Evolutionary conservation across 2,797 vertebrate genomes (phyloP).

Genomic region (Propithecus deckenii): DNA sequence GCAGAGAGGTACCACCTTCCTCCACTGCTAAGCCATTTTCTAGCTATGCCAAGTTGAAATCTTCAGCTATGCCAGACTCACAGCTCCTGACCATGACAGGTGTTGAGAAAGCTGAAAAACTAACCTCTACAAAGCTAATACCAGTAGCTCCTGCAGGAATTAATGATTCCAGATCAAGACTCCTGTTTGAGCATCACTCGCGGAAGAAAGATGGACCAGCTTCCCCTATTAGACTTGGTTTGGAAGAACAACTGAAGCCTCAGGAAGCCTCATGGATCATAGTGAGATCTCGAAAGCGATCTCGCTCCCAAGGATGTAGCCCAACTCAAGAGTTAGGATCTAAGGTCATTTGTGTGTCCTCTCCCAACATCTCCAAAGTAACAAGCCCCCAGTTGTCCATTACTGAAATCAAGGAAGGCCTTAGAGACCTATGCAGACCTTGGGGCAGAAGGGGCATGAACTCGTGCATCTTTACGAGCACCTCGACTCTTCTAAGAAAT

Average conservation of each 20-base stretch:
- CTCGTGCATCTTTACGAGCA: not conserved
- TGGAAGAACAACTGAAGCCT: constrained; percentile 64
- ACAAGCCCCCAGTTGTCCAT: constrained; percentile 19
- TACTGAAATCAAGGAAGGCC: not conserved
- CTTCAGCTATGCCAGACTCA: constrained; percentile 70
- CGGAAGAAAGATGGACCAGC: constrained; percentile 31
- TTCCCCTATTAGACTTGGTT: constrained; percentile 18
- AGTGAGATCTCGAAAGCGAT: constrained; percentile 55
- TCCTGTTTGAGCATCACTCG: constrained; percentile 40
- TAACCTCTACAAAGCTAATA: constrained; percentile 60
- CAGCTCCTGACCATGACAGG: constrained; percentile 49
- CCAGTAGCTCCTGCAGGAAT: constrained; percentile 6
- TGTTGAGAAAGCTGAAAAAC: constrained; percentile 52
- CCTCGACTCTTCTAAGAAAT: constrained; percentile 29
- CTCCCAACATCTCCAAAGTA: constrained; percentile 60
- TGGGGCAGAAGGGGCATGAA: not conserved
- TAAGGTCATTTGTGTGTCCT: constrained; percentile 63
- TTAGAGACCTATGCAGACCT: constrained; percentile 43
- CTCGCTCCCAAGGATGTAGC: constrained; percentile 69
- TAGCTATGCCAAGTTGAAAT: constrained; percentile 80
- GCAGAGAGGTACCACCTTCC: constrained; percentile 74
- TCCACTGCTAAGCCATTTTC: constrained; percentile 80
- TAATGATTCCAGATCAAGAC: constrained; percentile 59
- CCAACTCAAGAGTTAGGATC: constrained; percentile 49
- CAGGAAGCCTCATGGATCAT: constrained; percentile 21